Evolutionary conservation across 2,113 vertebrate species (phyloP).

Genomic region (Rhodinocichla rosea): DNA sequence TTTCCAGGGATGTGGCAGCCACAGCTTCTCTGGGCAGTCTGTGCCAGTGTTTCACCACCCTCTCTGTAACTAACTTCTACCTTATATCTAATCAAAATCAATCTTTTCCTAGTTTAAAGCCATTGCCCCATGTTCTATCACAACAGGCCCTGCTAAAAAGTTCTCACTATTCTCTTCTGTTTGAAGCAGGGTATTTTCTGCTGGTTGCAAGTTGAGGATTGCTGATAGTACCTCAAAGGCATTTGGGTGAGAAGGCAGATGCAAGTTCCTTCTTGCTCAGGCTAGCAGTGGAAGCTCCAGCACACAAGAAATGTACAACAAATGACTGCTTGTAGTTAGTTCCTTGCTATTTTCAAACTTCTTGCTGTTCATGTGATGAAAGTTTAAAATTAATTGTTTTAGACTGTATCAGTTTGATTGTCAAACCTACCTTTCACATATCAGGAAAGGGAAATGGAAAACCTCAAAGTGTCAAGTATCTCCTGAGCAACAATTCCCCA

Average conservation of each 20-base stretch:
- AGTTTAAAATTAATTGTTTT: not conserved
- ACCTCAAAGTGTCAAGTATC: not conserved
- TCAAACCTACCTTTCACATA: not conserved
- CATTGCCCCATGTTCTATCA: not conserved
- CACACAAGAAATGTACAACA: not conserved
- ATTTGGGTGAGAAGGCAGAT: slow-evolving; percentile 47
- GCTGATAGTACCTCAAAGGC: slow-evolving; percentile 18
- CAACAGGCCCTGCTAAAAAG: not conserved
- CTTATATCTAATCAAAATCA: not conserved
- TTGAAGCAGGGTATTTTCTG: not conserved
- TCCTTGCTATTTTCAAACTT: not conserved
- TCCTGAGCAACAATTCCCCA: not conserved
- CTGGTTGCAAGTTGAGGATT: not conserved
- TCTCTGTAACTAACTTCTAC: not conserved
- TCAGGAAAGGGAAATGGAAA: not conserved
- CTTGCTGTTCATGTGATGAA: not conserved
- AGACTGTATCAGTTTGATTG: not conserved
- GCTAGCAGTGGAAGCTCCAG: not conserved
- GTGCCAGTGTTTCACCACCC: not conserved
- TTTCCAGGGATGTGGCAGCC: not conserved
- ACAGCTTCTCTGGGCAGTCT: not conserved
- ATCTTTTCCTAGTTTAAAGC: not conserved
- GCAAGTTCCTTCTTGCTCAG: slow-evolving; percentile 42
- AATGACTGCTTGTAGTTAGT: not conserved
- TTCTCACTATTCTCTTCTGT: not conserved